Percentiles rank a stretch among this genome's conserved stretches.
Conservation (phyloP, 2,888 invertebrate species). For the Drosophila pseudotalamancana region DNA sequence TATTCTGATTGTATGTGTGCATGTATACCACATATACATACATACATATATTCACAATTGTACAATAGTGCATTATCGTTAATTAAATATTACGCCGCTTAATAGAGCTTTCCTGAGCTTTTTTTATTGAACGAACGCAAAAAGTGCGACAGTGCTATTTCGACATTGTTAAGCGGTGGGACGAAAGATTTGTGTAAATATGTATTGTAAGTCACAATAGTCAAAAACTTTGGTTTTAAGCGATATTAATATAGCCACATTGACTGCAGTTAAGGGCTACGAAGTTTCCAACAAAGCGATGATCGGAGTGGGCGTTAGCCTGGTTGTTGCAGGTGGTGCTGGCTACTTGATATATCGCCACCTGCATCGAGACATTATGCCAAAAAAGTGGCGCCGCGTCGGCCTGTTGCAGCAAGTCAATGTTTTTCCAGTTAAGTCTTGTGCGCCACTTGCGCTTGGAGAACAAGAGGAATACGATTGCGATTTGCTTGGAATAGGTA, state of each 20-base stretch:
- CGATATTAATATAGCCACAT: background rate
- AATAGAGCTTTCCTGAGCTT: conserved; percentile 27
- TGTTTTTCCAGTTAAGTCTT: conserved; percentile 82
- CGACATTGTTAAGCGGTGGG: conserved; percentile 4
- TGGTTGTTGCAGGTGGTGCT: conserved; percentile 63
- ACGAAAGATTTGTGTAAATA: conserved; percentile 1
- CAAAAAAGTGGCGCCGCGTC: conserved; percentile 80
- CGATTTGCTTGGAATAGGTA: conserved; percentile 75
- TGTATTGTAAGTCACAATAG: conserved; percentile 4
- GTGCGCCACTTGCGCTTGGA: conserved; percentile 63
- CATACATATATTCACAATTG: background rate
- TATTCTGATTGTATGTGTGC: background rate
- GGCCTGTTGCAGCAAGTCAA: conserved; percentile 74
- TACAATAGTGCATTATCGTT: background rate
- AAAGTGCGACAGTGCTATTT: background rate
- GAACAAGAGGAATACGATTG: conserved; percentile 61
- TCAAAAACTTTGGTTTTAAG: background rate
- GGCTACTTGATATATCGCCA: conserved; percentile 70
- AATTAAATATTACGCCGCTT: background rate
- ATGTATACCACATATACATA: too few species aligned
- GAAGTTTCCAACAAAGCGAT: conserved; percentile 31
- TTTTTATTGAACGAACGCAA: conserved; percentile 12
- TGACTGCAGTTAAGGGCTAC: conserved; percentile 5
- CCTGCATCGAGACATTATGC: conserved; percentile 71
- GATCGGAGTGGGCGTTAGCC: conserved; percentile 63